Percentiles rank a stretch among this genome's conserved stretches.
These are phyloP conservation scores for Berghia stephanieae DNA, from an alignment of 1,140 invertebrate species.

Conservation along the genomic window DNA sequence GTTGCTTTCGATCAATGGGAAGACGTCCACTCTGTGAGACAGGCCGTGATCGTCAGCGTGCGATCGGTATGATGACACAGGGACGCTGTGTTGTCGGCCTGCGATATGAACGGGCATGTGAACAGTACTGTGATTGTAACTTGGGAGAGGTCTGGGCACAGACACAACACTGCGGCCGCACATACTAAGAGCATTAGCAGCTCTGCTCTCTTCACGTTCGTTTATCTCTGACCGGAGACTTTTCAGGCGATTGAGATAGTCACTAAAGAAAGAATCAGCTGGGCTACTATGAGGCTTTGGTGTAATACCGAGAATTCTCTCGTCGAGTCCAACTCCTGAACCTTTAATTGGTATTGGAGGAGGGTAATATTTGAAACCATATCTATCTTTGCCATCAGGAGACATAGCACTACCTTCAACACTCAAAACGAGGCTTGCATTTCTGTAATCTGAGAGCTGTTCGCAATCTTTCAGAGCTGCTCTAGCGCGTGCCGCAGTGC, in stretches of 20 bases:
- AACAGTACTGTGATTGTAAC: constrained; percentile 18
- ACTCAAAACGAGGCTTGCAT: constrained; percentile 31
- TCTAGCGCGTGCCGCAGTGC: constrained; percentile 12
- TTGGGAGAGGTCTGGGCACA: background rate
- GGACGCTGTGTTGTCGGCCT: constrained; percentile 13
- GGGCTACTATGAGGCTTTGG: background rate
- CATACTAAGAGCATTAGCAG: background rate
- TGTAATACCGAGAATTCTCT: constrained; percentile 23
- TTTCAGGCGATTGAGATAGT: constrained; percentile 21
- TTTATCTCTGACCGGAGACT: constrained; percentile 14
- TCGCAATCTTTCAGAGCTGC: constrained; percentile 8
- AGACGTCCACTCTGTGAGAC: constrained; percentile 31
- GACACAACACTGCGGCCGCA: background rate
- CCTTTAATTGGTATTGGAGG: constrained; percentile 32
- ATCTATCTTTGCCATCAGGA: constrained; percentile 17
- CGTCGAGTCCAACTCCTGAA: constrained; percentile 13
- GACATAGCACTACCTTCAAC: constrained; percentile 30
- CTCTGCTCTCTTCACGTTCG: constrained; percentile 22
- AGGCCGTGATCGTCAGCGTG: constrained; percentile 24
- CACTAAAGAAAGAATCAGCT: constrained; percentile 25
- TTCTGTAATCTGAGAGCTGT: constrained; percentile 27
- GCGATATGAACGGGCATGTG: constrained; percentile 21
- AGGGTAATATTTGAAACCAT: constrained; percentile 33
- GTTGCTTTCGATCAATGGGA: constrained; percentile 26
- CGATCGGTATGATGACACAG: constrained; percentile 25